Conservation (phyloP, 2,113 vertebrate genomes). For the Anhinga anhinga region DNA sequence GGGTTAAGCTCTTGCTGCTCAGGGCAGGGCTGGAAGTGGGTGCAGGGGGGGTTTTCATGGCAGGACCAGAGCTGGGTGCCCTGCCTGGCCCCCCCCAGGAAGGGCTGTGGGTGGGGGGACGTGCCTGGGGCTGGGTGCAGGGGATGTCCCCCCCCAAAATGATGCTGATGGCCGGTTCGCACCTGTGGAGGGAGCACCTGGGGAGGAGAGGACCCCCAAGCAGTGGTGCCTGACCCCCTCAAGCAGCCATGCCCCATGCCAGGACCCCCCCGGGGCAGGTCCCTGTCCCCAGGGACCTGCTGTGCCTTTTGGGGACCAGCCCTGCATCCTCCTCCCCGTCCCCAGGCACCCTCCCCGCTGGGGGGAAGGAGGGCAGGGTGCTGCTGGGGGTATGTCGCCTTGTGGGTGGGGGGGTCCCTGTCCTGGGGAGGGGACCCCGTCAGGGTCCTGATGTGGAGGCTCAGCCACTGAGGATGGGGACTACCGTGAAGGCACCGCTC, state of each 20-base stretch:
- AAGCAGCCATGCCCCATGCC: not conserved
- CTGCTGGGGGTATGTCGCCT: accelerated
- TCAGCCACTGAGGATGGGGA: accelerated
- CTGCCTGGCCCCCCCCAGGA: not conserved
- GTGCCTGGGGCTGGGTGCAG: not conserved
- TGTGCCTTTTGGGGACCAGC: not conserved
- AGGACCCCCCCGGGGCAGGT: not conserved
- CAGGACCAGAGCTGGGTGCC: not conserved
- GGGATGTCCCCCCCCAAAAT: not conserved
- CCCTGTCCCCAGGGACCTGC: not conserved
- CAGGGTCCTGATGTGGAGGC: not conserved
- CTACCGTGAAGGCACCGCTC: not conserved
- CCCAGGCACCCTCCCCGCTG: accelerated
- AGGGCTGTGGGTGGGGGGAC: not conserved
- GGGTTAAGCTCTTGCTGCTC: not conserved
- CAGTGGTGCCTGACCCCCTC: not conserved
- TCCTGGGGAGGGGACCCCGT: not conserved
- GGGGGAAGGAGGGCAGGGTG: not conserved
- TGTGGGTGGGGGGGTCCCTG: not conserved
- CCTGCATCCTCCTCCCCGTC: too few relatives aligned
- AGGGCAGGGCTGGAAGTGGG: not conserved
- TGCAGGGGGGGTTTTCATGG: too few relatives aligned
- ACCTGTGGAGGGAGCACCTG: accelerated
- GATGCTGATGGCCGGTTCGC: not conserved
- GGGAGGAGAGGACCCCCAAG: not conserved